Base-by-base conservation (phyloP, 2,888 invertebrate genomes). In the Anthophora plumipes region DNA sequence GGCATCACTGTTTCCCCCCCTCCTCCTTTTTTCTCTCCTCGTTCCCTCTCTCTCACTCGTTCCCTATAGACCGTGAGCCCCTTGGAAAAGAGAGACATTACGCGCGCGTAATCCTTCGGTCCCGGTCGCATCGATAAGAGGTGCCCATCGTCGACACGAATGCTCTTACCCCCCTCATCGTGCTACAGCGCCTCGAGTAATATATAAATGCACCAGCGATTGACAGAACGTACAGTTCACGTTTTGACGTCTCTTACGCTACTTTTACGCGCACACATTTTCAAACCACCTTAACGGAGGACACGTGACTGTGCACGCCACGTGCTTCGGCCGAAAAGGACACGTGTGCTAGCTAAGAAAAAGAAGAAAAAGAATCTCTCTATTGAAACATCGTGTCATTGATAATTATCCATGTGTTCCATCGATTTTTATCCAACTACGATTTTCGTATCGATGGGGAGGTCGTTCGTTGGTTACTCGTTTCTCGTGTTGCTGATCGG, bases 181-280 rank as follows among this genome's bases (percentile, higher is more conserved):
- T 77, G 64, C 70, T n/a, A n/a, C 77, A 63, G 72, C 76, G 71
- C 41, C 82, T 83, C 85, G 74, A 80, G 83, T 84, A 81, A 90
- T 91, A 89, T 91, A 91, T 88, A 88, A 90, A 84, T 89, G 86
- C 88, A 85, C 85, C 86, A 83, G 77, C 86, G 86, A 89, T 90
- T 89, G 86, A 86, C 87, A 86, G 87, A 81, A 79, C 82, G 78
- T 85, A 84, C 85, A 83, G 85, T 87, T 77, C 75, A 82, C 87
- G 85, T 79, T 83, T 85, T 84, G 60, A 81, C 83, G 84, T 70
- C 77, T 84, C 69, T 75, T 77, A 75, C 77, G 66, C 41, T 74
- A 54, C n/a, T 79, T 86, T 80, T 84, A 77, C 74, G 78, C 85
- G 81, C 81, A 82, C 79, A 67, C 63, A 57, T 52, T 25, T 43